phyloP scores from a whole-genome alignment of 2,113 vertebrate genomes.

The Fregata magnificens region DNA sequence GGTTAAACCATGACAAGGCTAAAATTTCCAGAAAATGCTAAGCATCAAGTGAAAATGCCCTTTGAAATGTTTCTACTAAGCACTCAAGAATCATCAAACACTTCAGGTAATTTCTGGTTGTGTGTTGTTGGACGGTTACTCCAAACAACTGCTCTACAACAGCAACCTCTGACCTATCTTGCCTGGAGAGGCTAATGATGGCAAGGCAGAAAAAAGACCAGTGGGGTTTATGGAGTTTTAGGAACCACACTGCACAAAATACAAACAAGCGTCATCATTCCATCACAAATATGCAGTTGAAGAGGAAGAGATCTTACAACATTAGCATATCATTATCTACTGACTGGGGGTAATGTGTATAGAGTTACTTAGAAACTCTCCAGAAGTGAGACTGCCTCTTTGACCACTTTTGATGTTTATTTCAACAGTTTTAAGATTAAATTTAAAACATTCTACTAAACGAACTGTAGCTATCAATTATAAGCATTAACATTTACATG shows the following conservation, averaged over 20 bases:
- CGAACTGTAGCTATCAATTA: not conserved
- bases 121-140: not conserved
- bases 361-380: not conserved
- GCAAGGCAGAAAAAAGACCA: not conserved
- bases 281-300: not conserved
- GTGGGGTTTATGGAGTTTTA: not conserved
- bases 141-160: not conserved
- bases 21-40: not conserved
- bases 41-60: not conserved
- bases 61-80: not conserved
- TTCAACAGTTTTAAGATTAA: not conserved
- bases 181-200: not conserved
- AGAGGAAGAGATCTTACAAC: not conserved
- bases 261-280: not conserved
- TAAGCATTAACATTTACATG: not conserved
- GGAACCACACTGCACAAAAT: not conserved
- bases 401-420: not conserved
- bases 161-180: not conserved
- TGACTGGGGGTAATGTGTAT: not conserved
- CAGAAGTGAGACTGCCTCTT: not conserved
- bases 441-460: not conserved
- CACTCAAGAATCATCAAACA: not conserved
- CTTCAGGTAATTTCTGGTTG: not conserved
- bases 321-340: not conserved
- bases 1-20: not conserved